A percentile compares a stretch with the other conserved stretches of the same genome.
Conservation (phyloP, 2,888 invertebrate species). For the Eupithecia pulchellata region DNA sequence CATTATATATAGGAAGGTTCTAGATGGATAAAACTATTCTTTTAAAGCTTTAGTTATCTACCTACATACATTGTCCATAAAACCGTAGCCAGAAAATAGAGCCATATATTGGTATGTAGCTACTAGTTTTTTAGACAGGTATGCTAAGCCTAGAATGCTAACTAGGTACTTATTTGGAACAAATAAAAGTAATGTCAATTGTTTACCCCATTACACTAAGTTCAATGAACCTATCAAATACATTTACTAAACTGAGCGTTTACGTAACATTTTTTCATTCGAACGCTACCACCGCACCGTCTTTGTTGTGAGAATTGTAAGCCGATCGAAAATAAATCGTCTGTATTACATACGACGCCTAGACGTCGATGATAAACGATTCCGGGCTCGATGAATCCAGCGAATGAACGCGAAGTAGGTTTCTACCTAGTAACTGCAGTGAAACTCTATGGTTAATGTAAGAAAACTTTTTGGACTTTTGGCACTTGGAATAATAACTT, state of each 20-base stretch:
- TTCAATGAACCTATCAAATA: slow-evolving; percentile 1
- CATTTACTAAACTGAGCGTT: not conserved
- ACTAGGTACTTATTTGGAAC: too few relatives aligned
- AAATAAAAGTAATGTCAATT: not conserved
- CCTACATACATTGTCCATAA: too few relatives aligned
- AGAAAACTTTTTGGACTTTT: not conserved
- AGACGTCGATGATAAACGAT: slow-evolving; percentile 36
- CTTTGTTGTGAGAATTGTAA: slow-evolving; percentile 37
- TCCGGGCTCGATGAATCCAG: slow-evolving; percentile 29
- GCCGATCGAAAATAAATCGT: slow-evolving; percentile 41
- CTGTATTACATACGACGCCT: slow-evolving; percentile 41
- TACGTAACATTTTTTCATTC: slow-evolving; percentile 12
- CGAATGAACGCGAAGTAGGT: slow-evolving; percentile 2
- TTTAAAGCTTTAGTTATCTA: too few relatives aligned
- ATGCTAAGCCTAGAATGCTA: too few relatives aligned
- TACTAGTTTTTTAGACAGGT: too few relatives aligned
- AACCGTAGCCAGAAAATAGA: too few relatives aligned
- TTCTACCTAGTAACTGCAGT: not conserved
- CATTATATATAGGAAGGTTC: too few relatives aligned
- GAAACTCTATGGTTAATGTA: not conserved
- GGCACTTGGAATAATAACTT: not conserved
- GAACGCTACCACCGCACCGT: slow-evolving; percentile 15
- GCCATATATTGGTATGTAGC: too few relatives aligned
- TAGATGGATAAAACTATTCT: too few relatives aligned
- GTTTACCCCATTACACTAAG: not conserved